A percentile compares a stretch with the other conserved stretches of the same genome.
phyloP scores from a whole-genome alignment of 2,888 invertebrate genomes.

The Zaprionus bogoriensis region DNA sequence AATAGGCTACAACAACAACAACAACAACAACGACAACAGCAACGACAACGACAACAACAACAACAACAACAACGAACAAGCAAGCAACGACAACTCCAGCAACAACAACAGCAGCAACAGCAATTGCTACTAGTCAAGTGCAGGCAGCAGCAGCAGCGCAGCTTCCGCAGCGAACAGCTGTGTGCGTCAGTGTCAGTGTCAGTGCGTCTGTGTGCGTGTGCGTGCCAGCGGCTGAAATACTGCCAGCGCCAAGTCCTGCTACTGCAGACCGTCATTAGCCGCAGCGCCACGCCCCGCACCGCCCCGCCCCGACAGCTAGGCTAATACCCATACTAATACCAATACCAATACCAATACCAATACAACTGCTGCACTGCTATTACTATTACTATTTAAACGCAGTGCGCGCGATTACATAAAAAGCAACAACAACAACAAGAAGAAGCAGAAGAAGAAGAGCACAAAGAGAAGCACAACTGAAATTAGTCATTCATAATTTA shows the following conservation, averaged over 20 bases:
- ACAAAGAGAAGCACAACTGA: conserved; percentile 20
- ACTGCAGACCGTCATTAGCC: conserved; percentile 32
- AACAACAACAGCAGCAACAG: conserved; percentile 15
- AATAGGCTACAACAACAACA: conserved; percentile 9
- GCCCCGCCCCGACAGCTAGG: background rate
- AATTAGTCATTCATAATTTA: conserved; percentile 62
- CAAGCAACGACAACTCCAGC: conserved; percentile 1
- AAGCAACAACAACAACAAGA: conserved; percentile 13
- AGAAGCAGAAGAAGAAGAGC: too few species aligned
- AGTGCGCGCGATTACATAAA: conserved; percentile 50
- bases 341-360: background rate
- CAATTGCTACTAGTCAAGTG: conserved; percentile 10
- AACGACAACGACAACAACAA: conserved; percentile 2
- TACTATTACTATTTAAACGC: conserved; percentile 4
- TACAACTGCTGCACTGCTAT: background rate
- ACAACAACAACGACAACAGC: background rate
- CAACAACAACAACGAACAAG: conserved; percentile 5
- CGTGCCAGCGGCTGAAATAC: conserved; percentile 33
- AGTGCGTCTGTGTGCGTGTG: conserved; percentile 5
- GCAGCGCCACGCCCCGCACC: background rate
- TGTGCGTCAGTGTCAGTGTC: conserved; percentile 43
- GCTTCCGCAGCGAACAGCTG: conserved; percentile 48
- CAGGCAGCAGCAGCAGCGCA: conserved; percentile 20
- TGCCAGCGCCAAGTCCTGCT: conserved; percentile 14
- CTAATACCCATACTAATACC: background rate